These are phyloP conservation scores for Limnephilus lunatus DNA, from an alignment of 2,888 invertebrate species.

Conservation along the genomic window DNA sequence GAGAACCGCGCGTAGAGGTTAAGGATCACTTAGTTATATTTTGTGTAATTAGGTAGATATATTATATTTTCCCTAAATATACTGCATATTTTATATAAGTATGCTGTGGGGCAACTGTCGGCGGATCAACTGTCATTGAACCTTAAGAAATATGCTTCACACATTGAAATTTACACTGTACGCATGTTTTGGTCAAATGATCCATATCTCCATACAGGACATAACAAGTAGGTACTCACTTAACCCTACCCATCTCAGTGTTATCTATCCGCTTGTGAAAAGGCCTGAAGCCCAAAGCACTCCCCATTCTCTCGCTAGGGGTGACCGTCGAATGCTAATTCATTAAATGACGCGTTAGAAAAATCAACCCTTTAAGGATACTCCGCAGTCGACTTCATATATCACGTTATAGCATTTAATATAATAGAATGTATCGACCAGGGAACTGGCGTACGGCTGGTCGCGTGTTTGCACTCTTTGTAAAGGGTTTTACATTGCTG, in stretches of 20 bases:
- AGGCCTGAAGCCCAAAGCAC: not conserved
- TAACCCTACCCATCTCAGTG: not conserved
- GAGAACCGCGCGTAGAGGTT: no score
- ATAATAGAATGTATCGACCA: not conserved
- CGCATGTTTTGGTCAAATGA: not conserved
- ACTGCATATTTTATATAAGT: no score
- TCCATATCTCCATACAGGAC: not conserved
- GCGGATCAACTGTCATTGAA: no score
- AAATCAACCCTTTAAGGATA: constrained; percentile 47
- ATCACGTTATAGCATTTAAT: constrained; percentile 1
- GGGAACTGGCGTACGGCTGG: not conserved
- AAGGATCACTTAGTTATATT: no score
- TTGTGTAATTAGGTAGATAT: no score
- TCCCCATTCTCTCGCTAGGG: constrained; percentile 45
- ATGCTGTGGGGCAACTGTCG: no score
- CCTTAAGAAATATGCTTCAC: no score
- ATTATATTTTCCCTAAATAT: no score
- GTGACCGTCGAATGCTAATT: constrained; percentile 49
- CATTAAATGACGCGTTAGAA: constrained; percentile 50
- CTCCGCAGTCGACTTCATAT: constrained; percentile 6
- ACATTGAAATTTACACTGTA: not conserved
- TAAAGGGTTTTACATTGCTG: constrained; percentile 26
- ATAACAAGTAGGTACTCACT: not conserved
- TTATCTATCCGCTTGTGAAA: not conserved
- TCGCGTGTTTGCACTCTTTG: constrained; percentile 34